Evolutionary conservation across 2,113 vertebrate genomes (phyloP).

Genomic region (Thalassoma bifasciatum): DNA sequence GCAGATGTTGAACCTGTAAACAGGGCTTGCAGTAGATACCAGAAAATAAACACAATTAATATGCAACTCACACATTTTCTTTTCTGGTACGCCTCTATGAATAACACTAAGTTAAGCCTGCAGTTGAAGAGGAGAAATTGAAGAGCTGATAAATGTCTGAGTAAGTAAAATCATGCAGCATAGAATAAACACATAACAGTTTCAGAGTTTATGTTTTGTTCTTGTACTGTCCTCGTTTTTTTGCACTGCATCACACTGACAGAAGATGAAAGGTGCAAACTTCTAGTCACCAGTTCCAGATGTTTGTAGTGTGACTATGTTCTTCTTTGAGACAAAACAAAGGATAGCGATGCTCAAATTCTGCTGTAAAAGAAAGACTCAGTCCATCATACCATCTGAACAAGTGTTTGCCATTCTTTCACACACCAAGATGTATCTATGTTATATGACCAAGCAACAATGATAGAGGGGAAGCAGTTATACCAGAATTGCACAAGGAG

Average conservation of each 20-base stretch:
- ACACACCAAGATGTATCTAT: slow-evolving; percentile 38
- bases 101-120: not conserved
- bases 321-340: slow-evolving; percentile 1
- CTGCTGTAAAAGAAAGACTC: slow-evolving; percentile 6
- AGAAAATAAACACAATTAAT: slow-evolving; percentile 27
- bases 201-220: not conserved
- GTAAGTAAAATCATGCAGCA: slow-evolving; percentile 3
- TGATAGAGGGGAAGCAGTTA: slow-evolving; percentile 20
- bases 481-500: slow-evolving; percentile 31
- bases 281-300: not conserved
- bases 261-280: not conserved
- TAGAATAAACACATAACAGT: slow-evolving; percentile 5
- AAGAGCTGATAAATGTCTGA: not conserved
- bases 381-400: not conserved
- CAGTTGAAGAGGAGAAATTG: slow-evolving; percentile 2
- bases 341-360: not conserved
- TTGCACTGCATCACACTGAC: not conserved
- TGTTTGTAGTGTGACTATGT: slow-evolving; percentile 36
- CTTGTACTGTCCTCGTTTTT: not conserved
- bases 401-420: slow-evolving; percentile 14
- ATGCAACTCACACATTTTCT: slow-evolving; percentile 20
- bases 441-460: slow-evolving; percentile 34
- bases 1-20: too few species aligned
- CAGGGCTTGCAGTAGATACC: too few species aligned
- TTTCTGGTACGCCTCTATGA: slow-evolving; percentile 16